Evolutionary conservation across 2,888 invertebrate genomes (phyloP).

Genomic region (Drosophila fungiperda): DNA sequence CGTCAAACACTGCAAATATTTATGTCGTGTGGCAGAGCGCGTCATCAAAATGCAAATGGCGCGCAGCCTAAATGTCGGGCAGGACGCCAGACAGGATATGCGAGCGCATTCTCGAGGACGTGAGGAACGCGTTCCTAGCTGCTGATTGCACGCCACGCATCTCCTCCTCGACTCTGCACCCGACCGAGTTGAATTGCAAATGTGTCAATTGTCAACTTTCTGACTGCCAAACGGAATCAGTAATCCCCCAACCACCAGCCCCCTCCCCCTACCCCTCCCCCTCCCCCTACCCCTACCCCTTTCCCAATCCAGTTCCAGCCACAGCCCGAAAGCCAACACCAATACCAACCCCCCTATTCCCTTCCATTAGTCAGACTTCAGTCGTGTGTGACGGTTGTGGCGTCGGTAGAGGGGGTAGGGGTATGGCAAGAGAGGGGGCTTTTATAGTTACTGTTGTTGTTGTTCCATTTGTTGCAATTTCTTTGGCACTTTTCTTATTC

Average conservation of each 20-base stretch:
- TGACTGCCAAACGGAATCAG: slow-evolving; percentile 63
- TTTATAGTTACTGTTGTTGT: slow-evolving; percentile 21
- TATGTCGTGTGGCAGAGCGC: slow-evolving; percentile 58
- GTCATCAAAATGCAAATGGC: slow-evolving; percentile 78
- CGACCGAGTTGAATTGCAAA: slow-evolving; percentile 74
- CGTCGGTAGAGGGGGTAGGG: not conserved
- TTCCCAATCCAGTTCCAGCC: not conserved
- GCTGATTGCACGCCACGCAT: slow-evolving; percentile 54
- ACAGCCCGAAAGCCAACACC: not conserved
- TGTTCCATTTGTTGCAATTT: slow-evolving; percentile 73
- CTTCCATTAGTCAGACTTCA: slow-evolving; percentile 20
- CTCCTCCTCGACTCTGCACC: slow-evolving; percentile 46
- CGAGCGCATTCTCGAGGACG: slow-evolving; percentile 22
- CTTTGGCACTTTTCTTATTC: slow-evolving; percentile 76
- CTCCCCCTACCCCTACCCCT: no score
- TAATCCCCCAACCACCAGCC: slow-evolving; percentile 12
- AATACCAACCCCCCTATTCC: not conserved
- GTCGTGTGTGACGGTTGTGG: slow-evolving; percentile 2
- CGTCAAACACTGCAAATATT: slow-evolving; percentile 81
- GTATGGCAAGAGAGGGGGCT: not conserved
- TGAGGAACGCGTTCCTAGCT: slow-evolving; percentile 32
- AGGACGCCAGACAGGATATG: slow-evolving; percentile 19
- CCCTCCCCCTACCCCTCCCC: not conserved
- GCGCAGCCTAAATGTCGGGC: slow-evolving; percentile 64
- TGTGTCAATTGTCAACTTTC: slow-evolving; percentile 81